phyloP scores from a whole-genome alignment of 2,797 vertebrate species.

The Cygnus olor region DNA sequence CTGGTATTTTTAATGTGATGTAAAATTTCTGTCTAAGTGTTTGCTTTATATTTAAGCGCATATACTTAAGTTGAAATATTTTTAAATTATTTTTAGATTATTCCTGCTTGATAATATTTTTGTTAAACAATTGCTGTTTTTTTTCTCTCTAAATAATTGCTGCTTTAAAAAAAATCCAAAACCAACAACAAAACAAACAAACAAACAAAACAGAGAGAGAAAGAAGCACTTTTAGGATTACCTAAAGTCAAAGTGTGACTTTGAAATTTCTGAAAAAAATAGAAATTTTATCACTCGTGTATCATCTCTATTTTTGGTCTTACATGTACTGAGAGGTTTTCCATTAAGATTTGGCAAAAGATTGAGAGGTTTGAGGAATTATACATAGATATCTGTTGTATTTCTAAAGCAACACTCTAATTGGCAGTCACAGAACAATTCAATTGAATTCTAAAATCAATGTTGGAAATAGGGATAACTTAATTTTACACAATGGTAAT shows the following conservation, averaged over 20 bases:
- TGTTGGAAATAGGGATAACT: constrained; percentile 4
- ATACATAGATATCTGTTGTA: background rate
- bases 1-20: background rate
- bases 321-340: background rate
- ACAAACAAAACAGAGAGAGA: background rate
- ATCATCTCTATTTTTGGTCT: background rate
- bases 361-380: background rate
- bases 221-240: background rate
- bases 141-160: background rate
- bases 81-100: background rate
- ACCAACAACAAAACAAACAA: too few relatives aligned
- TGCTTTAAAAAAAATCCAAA: background rate
- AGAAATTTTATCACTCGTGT: background rate
- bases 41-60: background rate
- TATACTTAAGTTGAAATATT: background rate
- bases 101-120: background rate
- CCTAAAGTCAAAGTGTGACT: background rate
- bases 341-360: background rate
- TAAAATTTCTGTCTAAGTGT: background rate
- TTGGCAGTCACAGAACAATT: background rate
- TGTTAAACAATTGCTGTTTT: background rate
- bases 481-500: constrained; percentile 12
- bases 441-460: constrained; percentile 9
- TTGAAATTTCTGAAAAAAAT: background rate
- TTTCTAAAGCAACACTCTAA: constrained; percentile 15